Base-by-base conservation (phyloP, 2,797 vertebrate species). In the Halcyon chelicuti region DNA sequence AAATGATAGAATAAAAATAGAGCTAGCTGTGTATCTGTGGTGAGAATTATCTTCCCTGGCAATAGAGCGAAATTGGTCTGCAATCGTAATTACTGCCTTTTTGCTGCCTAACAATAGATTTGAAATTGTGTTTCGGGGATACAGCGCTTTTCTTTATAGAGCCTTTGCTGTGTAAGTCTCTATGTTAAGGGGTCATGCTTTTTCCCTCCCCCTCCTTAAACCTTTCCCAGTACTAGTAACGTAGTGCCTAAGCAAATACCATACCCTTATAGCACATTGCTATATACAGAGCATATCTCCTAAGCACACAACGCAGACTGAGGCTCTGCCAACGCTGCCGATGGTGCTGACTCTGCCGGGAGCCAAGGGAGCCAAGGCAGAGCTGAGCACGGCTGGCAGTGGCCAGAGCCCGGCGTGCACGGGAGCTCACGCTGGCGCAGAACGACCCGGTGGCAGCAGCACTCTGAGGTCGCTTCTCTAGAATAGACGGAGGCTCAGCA, bases 1-100 rank as follows among this genome's bases (percentile, higher is more conserved):
- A 96, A 91, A 86, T 20, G n/a, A 79, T 55, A n/a, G 79, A 86
- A 88, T 84, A 92, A 95, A 95, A 96, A 93, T 86, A 96, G 94
- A 94, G 67, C 85, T 81, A 85, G 81, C 67, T 80, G 67, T 54
- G 74, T 74, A 75, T 93, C 90, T 71, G 86, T 60, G 81, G 70
- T 88, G 82, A 96, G 88, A 81, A 94, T 90, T 90, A 93, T 90
- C 85, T 93, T 96, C 89, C 52, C 83, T 39, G 66, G 86, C 83
- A 93, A 65, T 72, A 29, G 29, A 82, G 55, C 0, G 0, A 83
- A 90, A 95, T 51, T 85, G 67, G 79, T 82, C 84, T 92, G 65
- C 91, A 78, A 16, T 47, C 51, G 20, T 94, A 92, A 95, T 96
- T 97, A 91, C 74, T 91, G 92, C 65, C 92, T 96, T 86, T 61